Base-by-base conservation (phyloP, 2,888 invertebrate genomes). In the Tuta absoluta region DNA sequence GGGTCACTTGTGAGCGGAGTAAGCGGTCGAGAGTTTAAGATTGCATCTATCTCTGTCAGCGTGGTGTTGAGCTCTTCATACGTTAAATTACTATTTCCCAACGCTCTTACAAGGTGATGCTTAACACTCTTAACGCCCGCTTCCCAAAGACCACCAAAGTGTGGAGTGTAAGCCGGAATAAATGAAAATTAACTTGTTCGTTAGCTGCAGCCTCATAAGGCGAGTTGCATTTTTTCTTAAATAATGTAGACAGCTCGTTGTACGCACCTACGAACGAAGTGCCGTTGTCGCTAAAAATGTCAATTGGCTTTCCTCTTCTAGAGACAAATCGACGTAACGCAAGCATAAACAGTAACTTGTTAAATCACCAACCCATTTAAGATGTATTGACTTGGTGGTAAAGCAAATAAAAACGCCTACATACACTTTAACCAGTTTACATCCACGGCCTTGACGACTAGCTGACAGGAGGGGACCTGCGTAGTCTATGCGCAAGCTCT, bases 261-360 rank as follows among this genome's bases (percentile, higher is more conserved):
- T 48, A 65, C 11, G 69, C 72, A 0, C 70, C 69, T 2, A 70
- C 68, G 62, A 68, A 69, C n/a, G 69, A 70, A 12, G 57, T 68
- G 14, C 69, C 72, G 21, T 71, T 71, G 24, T 71, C 71, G 14
- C 66, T 71, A 38, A 21, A 66, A 14, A 72, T 68, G 0, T 23
- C 10, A 49, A 19, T 1, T 8, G 70, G 70, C 57, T 66, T 71
- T 12, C 70, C 69, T 63, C 70, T 63, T 11, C 70, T 41, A 19
- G 69, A 67, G 19, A 72, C 65, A 41, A 72, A 71, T 53, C 70
- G 49, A 10, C 65, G 63, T 4, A 69, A 51, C 33, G 33, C 66
- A 65, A 4, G 59, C 53, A 60, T 69, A n/a, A n/a, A n/a, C n/a
- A n/a, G n/a, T n/a, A n/a, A n/a, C n/a, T n/a, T n/a, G n/a, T n/a